Evolutionary conservation across 2,888 invertebrate genomes (phyloP), one percentile per base, ranked within the genome.

Genomic region (Callimorpha dominula): DNA sequence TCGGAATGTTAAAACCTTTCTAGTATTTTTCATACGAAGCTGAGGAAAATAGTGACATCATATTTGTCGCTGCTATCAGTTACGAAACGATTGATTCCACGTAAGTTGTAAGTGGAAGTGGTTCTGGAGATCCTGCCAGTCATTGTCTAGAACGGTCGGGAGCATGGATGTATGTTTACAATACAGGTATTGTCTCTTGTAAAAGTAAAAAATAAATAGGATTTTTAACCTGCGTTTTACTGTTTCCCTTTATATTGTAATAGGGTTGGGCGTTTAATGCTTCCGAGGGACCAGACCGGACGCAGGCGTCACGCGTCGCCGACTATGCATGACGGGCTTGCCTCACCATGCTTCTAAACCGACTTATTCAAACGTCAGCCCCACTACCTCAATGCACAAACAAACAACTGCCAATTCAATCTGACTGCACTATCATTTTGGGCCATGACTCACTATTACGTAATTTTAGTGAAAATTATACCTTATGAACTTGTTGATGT

Each of bases 271-370:
- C 88, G 84, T 87, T 86, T 87, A 87, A 86, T 82, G 90, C 86
- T 92, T 92, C 93, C 90, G 93, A 91, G 93, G 93, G 92, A 87
- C 83, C 85, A 74, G 82, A 85, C 90, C 93, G 94, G 94, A 95
- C 91, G 93, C 89, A 76, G 82, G 82, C 89, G 94, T 93, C 93
- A 95, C 92, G 95, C 93, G 83, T 87, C 91, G 91, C 85, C 88
- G 90, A 81, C 88, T 88, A 87, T 86, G 91, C 94, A 90, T 93
- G 93, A 92, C 94, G 92, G 76, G 87, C 90, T 93, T 93, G 91
- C 93, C 88, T 90, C 93, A 93, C 90, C 82, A 78, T 80, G 78
- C 74, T 73, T 73, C 75, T 76, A 84, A 80, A 78, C 79, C 80
- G 88, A 78, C 86, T 82, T 80, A 84, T 86, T 85, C 70, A 76